These are phyloP conservation scores for Hafferia zeledoni DNA, from an alignment of 2,797 vertebrate species.

Conservation along the genomic window DNA sequence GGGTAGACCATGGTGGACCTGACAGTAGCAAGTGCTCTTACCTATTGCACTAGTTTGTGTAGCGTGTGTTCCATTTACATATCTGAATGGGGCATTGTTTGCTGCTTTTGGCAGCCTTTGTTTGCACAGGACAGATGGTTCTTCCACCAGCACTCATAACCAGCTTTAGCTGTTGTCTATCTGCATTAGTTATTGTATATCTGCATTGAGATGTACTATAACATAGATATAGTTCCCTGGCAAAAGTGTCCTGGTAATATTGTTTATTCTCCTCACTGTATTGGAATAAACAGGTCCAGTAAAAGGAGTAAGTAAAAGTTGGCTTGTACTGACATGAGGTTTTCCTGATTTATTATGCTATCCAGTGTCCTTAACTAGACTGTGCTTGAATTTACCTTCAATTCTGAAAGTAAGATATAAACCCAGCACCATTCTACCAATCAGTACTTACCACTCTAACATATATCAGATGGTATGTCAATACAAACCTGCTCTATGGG, in stretches of 20 bases:
- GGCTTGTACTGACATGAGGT: not conserved
- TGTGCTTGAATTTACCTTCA: not conserved
- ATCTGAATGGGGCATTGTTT: not conserved
- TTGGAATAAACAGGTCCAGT: not conserved
- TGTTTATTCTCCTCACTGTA: not conserved
- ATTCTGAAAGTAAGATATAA: not conserved
- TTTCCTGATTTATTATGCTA: not conserved
- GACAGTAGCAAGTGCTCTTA: not conserved
- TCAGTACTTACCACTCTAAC: not conserved
- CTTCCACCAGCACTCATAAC: not conserved
- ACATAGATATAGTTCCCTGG: not conserved
- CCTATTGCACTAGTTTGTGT: not conserved
- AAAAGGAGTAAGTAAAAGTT: not conserved
- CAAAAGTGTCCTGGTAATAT: not conserved
- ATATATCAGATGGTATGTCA: not conserved
- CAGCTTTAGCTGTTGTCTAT: not conserved
- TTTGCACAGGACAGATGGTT: not conserved
- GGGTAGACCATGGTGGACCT: accelerated
- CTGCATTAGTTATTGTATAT: not conserved
- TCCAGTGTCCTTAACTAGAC: not conserved
- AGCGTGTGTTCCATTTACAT: accelerated
- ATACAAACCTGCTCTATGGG: not conserved
- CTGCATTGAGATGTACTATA: not conserved
- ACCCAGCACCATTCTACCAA: not conserved
- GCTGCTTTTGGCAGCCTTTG: not conserved